Percentiles rank a stretch among this genome's conserved stretches.
These are phyloP conservation scores for Peromyscus nudipes DNA, from an alignment of 2,797 vertebrate species.

Conservation along the genomic window DNA sequence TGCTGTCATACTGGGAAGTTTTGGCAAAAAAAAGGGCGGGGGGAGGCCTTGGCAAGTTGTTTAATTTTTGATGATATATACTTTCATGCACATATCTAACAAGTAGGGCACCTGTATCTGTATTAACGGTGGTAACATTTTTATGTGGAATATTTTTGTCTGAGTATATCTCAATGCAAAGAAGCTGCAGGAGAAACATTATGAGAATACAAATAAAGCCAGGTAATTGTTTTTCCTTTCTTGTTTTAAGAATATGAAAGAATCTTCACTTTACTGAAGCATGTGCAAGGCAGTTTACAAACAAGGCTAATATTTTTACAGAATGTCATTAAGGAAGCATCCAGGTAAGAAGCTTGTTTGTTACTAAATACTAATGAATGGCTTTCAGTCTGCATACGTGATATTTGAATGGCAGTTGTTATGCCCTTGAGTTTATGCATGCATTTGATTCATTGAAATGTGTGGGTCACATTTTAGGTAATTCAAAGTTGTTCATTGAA, in stretches of 20 bases:
- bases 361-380: constrained; percentile 34
- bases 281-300: constrained; percentile 96
- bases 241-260: constrained; percentile 94
- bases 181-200: constrained; percentile 52
- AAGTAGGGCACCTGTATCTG: background rate
- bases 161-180: constrained; percentile 37
- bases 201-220: constrained; percentile 28
- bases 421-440: background rate
- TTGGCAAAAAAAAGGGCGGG: background rate
- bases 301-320: constrained; percentile 96
- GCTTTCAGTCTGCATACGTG: background rate
- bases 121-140: constrained; percentile 3
- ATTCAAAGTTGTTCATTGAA: constrained; percentile 58
- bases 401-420: constrained; percentile 1
- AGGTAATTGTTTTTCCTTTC: constrained; percentile 72
- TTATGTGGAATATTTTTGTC: constrained; percentile 57
- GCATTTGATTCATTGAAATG: background rate
- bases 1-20: constrained; percentile 34
- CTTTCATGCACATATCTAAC: background rate
- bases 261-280: constrained; percentile 97
- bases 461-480: background rate
- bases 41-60: background rate
- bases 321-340: constrained; percentile 97
- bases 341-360: constrained; percentile 90
- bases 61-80: constrained; percentile 57